Evolutionary conservation across 2,113 vertebrate species (phyloP), one percentile per base, ranked within the genome.

Genomic region (Numenius arquata): DNA sequence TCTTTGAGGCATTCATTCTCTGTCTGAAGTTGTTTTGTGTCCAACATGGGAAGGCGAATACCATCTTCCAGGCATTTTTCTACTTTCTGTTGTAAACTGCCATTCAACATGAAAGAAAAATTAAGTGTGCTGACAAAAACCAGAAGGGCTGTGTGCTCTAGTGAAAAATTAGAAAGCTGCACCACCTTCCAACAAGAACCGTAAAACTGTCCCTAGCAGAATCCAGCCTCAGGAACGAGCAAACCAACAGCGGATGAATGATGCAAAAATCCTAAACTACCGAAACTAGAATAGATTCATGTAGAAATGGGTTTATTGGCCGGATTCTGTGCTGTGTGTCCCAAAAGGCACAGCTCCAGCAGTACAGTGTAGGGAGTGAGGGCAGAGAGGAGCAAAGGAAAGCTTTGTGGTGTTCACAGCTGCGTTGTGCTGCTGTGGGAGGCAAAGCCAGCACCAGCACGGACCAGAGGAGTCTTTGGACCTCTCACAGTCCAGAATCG

Each of bases 31-130:
- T 98, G 98, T 92, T 99, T 99, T 87, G 99, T 97, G 96, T 99
- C 99, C 97, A 99, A 89, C 98, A 99, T 98, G 26, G 99, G 99
- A 85, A 99, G 97, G 67, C 99, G 98, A 43, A 99, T 98, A 12
- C 99, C 99, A 75, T 99, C 99, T 94, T 99, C 99, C 91, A 99
- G 96, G 96, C 99, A 99, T 97, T 98, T 98, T 98, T 99, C 99
- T 79, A 99, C 99, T 96, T 99, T 99, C 90, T 99, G 98, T 87
- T 99, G 99, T 86, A 99, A 97, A 83, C 99, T 99, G 88, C n/a
- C 95, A 89, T 92, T 93, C 59, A 96, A 95, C 83, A 86, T 55
- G 25, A 89, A 73, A 91, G 52, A 81, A 88, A 89, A 71, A 58
- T 72, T 74, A 72, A 68, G 47, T 53, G 52, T 3, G 2, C 26